Percentiles rank a stretch among this genome's conserved stretches.
Conservation (phyloP, 2,113 vertebrate species). For the Scophthalmus maximus region DNA sequence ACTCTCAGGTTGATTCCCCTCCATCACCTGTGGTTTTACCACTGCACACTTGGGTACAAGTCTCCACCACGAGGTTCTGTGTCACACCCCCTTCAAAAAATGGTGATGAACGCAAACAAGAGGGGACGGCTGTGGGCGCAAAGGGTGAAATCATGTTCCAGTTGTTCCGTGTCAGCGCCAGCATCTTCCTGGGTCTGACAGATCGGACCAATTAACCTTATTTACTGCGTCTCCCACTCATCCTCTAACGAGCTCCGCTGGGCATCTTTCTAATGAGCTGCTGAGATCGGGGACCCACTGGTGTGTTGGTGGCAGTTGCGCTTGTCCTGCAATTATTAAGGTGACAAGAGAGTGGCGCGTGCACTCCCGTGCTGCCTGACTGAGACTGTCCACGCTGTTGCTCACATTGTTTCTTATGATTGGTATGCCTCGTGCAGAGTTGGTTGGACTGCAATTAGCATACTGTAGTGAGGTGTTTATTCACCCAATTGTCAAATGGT, state of each 20-base stretch:
- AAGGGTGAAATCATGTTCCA: constrained; percentile 70
- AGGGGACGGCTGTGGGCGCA: constrained; percentile 11
- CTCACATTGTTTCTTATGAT: constrained; percentile 28
- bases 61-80: constrained; percentile 29
- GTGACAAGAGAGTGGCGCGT: constrained; percentile 51
- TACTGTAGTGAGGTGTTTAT: constrained; percentile 11
- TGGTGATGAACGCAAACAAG: constrained; percentile 72
- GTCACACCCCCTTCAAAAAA: constrained; percentile 47
- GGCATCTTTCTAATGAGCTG: constrained; percentile 80
- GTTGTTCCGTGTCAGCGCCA: constrained; percentile 74
- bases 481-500: constrained; percentile 40
- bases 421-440: constrained; percentile 31
- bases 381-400: neutral
- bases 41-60: constrained; percentile 49
- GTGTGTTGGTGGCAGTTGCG: constrained; percentile 54
- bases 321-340: constrained; percentile 76
- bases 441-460: constrained; percentile 36
- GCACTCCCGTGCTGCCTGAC: constrained; percentile 31
- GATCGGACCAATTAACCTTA: constrained; percentile 87
- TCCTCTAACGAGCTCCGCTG: constrained; percentile 85
- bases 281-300: constrained; percentile 63
- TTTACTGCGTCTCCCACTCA: constrained; percentile 77
- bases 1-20: constrained; percentile 5
- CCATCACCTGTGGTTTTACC: constrained; percentile 37
- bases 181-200: constrained; percentile 80